Conservation (phyloP, 2,888 invertebrate genomes). For the Pasiphila rectangulata region DNA sequence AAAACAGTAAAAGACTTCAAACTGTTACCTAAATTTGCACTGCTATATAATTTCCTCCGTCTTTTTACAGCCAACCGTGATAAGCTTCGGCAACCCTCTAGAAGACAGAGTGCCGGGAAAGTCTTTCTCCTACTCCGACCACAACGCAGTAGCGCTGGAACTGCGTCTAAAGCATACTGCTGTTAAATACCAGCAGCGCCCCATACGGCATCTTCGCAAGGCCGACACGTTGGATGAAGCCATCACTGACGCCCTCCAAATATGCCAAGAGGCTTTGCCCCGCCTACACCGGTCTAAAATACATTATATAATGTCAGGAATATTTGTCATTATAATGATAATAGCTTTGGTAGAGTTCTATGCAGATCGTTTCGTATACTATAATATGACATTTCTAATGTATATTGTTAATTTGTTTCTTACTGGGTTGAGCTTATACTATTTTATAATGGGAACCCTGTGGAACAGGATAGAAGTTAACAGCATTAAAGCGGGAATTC, state of each 20-base stretch:
- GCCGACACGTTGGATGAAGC: conserved; percentile 51
- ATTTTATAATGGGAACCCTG: conserved; percentile 87
- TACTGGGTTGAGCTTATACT: conserved; percentile 84
- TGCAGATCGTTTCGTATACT: too few species aligned
- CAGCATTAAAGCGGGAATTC: conserved; percentile 87
- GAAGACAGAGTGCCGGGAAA: conserved; percentile 86
- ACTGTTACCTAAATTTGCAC: too few species aligned
- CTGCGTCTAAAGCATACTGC: conserved; percentile 46
- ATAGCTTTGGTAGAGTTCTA: conserved; percentile 73
- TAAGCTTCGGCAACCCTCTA: conserved; percentile 85
- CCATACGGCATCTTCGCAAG: conserved; percentile 40
- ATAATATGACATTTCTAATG: conserved; percentile 68
- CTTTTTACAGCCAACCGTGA: conserved; percentile 54
- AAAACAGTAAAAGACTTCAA: too few species aligned
- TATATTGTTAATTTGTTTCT: conserved; percentile 83
- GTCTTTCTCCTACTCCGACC: conserved; percentile 92
- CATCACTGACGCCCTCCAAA: conserved; percentile 80
- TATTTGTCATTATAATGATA: conserved; percentile 75
- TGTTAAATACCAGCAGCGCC: conserved; percentile 23
- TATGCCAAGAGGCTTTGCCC: conserved; percentile 80
- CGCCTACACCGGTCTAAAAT: conserved; percentile 73
- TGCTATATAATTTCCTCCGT: too few species aligned
- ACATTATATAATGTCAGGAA: conserved; percentile 76
- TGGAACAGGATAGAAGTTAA: conserved; percentile 92
- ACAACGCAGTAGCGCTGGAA: conserved; percentile 89